These are phyloP conservation scores for Falco concolor DNA, from an alignment of 2,797 vertebrate species.

Conservation along the genomic window DNA sequence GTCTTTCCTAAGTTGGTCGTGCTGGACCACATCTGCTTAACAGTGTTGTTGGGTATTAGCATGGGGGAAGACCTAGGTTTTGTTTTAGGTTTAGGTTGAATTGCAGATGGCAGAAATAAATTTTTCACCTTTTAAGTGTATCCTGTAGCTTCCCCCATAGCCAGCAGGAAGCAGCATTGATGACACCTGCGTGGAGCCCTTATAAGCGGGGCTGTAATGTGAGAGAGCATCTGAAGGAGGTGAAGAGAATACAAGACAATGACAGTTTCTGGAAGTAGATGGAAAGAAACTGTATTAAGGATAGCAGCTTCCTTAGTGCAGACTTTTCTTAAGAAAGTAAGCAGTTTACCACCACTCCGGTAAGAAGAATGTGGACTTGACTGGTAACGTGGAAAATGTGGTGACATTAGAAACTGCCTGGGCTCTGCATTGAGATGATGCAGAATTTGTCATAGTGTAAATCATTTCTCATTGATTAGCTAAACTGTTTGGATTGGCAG, in stretches of 20 bases:
- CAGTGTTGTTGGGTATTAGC: not conserved
- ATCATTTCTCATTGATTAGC: conserved; percentile 40
- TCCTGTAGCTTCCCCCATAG: not conserved
- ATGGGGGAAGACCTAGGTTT: not conserved
- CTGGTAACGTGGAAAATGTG: not conserved
- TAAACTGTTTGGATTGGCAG: conserved; percentile 49
- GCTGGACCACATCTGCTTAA: not conserved
- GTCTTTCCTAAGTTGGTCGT: not conserved
- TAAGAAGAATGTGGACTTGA: not conserved
- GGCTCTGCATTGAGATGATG: not conserved
- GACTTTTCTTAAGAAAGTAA: not conserved
- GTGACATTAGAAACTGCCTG: not conserved
- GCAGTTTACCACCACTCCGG: not conserved
- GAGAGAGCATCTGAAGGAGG: not conserved
- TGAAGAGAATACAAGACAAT: not conserved
- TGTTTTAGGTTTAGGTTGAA: conserved; percentile 1
- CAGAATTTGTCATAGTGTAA: conserved; percentile 11
- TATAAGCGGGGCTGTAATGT: not conserved
- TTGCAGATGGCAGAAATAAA: not conserved
- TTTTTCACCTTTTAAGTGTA: not conserved
- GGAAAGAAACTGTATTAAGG: not conserved
- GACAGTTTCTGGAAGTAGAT: not conserved
- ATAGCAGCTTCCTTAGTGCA: not conserved
- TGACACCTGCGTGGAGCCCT: not conserved
- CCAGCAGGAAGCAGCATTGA: not conserved